Evolutionary conservation across 2,888 invertebrate species (phyloP).

Genomic region (Sphaerophoria rueppellii): DNA sequence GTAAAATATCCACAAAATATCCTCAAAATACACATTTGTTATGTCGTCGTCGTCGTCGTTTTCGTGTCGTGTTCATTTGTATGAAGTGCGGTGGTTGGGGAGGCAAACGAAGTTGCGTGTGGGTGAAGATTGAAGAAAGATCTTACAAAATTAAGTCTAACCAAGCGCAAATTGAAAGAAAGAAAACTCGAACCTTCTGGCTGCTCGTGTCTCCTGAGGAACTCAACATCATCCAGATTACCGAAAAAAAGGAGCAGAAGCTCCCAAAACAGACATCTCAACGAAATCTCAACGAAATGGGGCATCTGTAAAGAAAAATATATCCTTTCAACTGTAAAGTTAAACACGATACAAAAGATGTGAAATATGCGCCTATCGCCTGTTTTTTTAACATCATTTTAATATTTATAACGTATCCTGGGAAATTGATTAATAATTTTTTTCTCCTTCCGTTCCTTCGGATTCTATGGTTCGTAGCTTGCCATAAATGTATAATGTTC

Average conservation of each 20-base stretch:
- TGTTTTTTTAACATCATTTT: conserved; percentile 38
- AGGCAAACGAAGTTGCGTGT: background rate
- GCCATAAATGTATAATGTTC: conserved; percentile 8
- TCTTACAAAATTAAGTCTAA: conserved; percentile 67
- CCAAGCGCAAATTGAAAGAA: conserved; percentile 64
- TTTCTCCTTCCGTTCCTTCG: background rate
- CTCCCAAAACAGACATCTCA: conserved; percentile 31
- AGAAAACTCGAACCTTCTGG: conserved; percentile 24
- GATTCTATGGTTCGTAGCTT: background rate
- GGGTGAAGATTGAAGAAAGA: conserved; percentile 22
- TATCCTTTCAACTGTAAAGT: conserved; percentile 28
- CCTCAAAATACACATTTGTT: conserved; percentile 28
- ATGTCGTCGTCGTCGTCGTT: background rate
- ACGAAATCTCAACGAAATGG: background rate
- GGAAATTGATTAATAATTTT: conserved; percentile 57
- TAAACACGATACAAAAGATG: conserved; percentile 25
- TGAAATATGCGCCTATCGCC: conserved; percentile 10
- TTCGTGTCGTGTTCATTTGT: background rate
- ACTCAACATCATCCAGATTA: conserved; percentile 47
- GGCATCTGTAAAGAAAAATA: conserved; percentile 10
- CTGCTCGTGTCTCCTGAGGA: conserved; percentile 42
- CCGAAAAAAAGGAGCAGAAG: background rate
- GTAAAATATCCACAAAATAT: conserved; percentile 47
- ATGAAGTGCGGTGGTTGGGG: background rate
- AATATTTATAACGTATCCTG: conserved; percentile 67